A percentile compares a stretch with the other conserved stretches of the same genome.
phyloP scores from a whole-genome alignment of 92 coral and sea anemone species.

The Meandrina meandrites region DNA sequence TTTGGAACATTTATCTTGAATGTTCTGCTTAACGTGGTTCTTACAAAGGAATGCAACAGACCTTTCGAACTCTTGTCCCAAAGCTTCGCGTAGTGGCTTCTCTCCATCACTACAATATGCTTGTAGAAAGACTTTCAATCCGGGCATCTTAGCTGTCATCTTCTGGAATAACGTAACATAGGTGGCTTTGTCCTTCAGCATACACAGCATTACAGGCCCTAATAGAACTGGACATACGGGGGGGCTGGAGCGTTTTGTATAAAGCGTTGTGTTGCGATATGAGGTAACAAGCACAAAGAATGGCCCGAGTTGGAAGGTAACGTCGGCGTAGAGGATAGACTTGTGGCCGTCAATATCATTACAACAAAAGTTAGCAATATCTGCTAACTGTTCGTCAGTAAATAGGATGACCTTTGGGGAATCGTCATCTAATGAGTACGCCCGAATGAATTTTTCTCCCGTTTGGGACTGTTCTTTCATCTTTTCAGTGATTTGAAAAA shows the following conservation, averaged over 20 bases:
- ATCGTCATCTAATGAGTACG: conserved; percentile 59
- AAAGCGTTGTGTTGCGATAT: conserved; percentile 54
- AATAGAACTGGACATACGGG: conserved; percentile 46
- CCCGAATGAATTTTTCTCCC: conserved; percentile 58
- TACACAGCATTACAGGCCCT: conserved; percentile 54
- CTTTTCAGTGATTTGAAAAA: conserved; percentile 58
- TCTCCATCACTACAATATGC: conserved; percentile 57
- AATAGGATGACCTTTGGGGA: conserved; percentile 62
- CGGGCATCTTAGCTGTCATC: conserved; percentile 61
- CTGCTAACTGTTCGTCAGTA: conserved; percentile 62
- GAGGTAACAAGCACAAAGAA: conserved; percentile 50
- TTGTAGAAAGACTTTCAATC: conserved; percentile 50
- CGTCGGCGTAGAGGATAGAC: conserved; percentile 60
- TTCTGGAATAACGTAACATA: conserved; percentile 66
- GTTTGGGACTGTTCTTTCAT: conserved; percentile 58
- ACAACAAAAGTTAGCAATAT: too few species aligned
- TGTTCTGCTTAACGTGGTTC: conserved; percentile 41
- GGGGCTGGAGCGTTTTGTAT: conserved; percentile 29
- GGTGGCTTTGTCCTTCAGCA: conserved; percentile 62
- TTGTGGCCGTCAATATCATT: too few species aligned
- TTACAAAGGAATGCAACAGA: conserved; percentile 58
- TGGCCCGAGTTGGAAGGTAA: conserved; percentile 58
- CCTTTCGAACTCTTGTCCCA: conserved; percentile 71
- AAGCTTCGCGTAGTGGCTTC: conserved; percentile 49
- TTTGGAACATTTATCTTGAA: conserved; percentile 54